Conservation (phyloP, 2,113 vertebrate species). For the Excalfactoria chinensis region DNA sequence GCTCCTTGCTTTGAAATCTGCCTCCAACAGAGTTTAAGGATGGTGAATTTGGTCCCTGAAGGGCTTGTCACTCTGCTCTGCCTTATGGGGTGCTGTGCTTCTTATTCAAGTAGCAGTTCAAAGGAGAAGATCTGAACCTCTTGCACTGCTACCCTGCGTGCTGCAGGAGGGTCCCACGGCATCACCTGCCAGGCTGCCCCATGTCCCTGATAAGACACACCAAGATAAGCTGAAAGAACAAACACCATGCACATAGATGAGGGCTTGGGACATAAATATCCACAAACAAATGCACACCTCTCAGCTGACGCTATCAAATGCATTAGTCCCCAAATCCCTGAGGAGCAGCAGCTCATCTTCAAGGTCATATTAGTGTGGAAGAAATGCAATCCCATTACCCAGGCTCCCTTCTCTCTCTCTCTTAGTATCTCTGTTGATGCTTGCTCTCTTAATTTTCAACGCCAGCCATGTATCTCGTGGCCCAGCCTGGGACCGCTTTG, state of each 20-base stretch:
- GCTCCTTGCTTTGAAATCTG: slow-evolving; percentile 3
- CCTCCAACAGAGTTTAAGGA: neutral
- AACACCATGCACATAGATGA: neutral
- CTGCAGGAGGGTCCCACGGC: neutral
- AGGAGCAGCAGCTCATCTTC: slow-evolving; percentile 43
- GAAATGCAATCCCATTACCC: slow-evolving; percentile 29
- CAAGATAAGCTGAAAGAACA: neutral
- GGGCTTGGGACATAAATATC: neutral
- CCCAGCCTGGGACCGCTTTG: slow-evolving; percentile 48
- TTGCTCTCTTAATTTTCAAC: slow-evolving; percentile 57
- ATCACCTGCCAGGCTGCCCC: neutral
- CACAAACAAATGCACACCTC: neutral
- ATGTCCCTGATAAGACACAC: neutral
- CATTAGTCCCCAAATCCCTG: slow-evolving; percentile 30
- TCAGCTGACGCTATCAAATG: slow-evolving; percentile 18
- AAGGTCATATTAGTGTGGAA: slow-evolving; percentile 13
- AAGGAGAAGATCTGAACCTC: neutral
- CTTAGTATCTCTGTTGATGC: neutral
- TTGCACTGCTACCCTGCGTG: neutral
- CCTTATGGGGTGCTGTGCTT: neutral
- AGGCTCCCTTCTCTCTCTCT: neutral
- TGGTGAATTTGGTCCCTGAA: neutral
- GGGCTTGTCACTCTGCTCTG: neutral
- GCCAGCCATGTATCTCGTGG: slow-evolving; percentile 24
- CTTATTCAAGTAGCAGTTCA: neutral